phyloP scores from a whole-genome alignment of 2,113 vertebrate species.

The Eclectus roratus region DNA sequence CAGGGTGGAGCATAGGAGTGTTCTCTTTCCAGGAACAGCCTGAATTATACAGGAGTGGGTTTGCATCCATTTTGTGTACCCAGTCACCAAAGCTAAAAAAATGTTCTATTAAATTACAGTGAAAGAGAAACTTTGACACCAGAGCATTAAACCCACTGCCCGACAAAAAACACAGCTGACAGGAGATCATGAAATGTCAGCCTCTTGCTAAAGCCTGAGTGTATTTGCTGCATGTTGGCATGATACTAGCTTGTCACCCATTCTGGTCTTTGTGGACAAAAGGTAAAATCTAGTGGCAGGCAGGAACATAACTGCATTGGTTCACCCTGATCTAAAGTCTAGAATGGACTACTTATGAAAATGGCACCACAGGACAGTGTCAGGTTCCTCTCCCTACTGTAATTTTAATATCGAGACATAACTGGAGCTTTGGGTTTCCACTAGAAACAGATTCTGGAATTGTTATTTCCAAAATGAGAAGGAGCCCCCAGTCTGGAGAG shows the following conservation, averaged over 20 bases:
- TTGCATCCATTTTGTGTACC: not conserved
- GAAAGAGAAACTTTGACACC: not conserved
- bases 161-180: not conserved
- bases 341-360: accelerated
- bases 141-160: not conserved
- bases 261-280: not conserved
- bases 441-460: not conserved
- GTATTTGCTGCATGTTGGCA: not conserved
- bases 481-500: not conserved
- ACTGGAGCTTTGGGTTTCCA: not conserved
- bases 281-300: not conserved
- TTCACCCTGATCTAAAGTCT: not conserved
- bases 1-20: not conserved
- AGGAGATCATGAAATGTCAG: not conserved
- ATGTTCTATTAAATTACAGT: not conserved
- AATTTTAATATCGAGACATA: not conserved
- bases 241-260: not conserved
- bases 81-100: not conserved
- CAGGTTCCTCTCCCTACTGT: not conserved
- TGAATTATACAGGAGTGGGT: not conserved
- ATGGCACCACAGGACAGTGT: accelerated
- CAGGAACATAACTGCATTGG: not conserved
- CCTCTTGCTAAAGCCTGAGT: not conserved
- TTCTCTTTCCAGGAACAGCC: not conserved
- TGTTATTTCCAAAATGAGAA: not conserved